Conservation (phyloP, 2,113 vertebrate genomes). For the Pristiophorus japonicus region DNA sequence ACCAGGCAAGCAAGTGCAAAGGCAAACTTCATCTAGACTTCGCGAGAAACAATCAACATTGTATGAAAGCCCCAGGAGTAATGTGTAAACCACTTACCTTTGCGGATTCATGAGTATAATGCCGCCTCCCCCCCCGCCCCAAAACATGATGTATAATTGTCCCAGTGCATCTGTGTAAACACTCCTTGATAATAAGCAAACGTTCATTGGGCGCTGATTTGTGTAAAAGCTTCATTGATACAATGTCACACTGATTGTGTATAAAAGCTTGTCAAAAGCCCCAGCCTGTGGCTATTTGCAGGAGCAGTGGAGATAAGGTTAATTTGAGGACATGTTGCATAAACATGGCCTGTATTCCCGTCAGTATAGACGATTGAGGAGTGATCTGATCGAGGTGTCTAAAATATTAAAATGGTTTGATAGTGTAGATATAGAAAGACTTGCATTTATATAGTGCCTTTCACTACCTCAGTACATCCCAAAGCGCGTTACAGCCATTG, state of each 20-base stretch:
- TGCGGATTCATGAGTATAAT: background rate
- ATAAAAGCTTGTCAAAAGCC: background rate
- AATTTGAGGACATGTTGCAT: background rate
- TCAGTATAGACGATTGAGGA: background rate
- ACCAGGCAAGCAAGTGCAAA: slow-evolving; percentile 24
- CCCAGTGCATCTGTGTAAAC: background rate
- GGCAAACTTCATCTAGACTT: background rate
- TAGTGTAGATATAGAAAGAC: background rate
- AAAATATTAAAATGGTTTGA: background rate
- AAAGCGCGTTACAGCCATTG: no score
- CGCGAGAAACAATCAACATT: background rate
- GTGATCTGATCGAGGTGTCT: background rate
- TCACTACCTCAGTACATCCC: no score
- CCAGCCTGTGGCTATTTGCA: background rate
- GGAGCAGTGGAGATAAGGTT: background rate
- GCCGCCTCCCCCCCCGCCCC: no score
- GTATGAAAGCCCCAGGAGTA: background rate
- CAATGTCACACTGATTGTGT: no score
- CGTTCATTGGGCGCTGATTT: background rate
- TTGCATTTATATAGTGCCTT: no score
- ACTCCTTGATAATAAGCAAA: background rate
- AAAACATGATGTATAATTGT: background rate
- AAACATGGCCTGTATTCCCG: background rate
- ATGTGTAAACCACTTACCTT: background rate
- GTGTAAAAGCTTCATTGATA: background rate